These are phyloP conservation scores for Anarhynchus alexandrinus DNA, from an alignment of 2,113 vertebrate species.

Conservation along the genomic window DNA sequence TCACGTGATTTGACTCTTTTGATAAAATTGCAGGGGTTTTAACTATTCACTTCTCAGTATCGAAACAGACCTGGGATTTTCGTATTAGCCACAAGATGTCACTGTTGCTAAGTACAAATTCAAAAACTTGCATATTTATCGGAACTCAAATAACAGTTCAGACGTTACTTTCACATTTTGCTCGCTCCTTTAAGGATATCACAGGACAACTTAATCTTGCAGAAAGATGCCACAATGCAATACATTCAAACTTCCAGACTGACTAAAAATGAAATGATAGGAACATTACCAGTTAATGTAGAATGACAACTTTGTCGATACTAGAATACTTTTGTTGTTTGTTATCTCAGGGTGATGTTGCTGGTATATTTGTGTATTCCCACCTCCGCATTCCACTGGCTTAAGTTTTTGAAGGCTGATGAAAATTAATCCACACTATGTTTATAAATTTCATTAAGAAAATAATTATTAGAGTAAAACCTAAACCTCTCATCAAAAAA, in stretches of 20 bases:
- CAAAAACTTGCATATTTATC: background rate
- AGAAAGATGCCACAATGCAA: background rate
- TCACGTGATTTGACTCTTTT: background rate
- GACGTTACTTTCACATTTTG: background rate
- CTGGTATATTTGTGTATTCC: too few species aligned
- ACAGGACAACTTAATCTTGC: accelerated
- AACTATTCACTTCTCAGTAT: too few species aligned
- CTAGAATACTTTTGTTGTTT: accelerated
- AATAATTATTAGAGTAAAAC: background rate
- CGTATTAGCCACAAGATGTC: conserved; percentile 44
- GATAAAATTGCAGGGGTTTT: background rate
- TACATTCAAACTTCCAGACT: background rate
- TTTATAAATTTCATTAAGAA: background rate
- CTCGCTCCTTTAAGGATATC: background rate
- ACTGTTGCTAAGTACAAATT: background rate
- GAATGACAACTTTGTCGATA: background rate
- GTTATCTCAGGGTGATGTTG: background rate
- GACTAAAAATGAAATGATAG: accelerated
- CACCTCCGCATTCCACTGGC: too few species aligned
- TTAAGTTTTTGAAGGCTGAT: background rate
- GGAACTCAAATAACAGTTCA: background rate
- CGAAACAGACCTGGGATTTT: background rate
- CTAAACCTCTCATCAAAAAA: background rate
- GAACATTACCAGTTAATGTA: accelerated
- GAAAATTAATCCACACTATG: accelerated